Evolutionary conservation across 1,140 invertebrate genomes (phyloP), one percentile per base, ranked within the genome.

Genomic region (Cataglyphis hispanica): DNA sequence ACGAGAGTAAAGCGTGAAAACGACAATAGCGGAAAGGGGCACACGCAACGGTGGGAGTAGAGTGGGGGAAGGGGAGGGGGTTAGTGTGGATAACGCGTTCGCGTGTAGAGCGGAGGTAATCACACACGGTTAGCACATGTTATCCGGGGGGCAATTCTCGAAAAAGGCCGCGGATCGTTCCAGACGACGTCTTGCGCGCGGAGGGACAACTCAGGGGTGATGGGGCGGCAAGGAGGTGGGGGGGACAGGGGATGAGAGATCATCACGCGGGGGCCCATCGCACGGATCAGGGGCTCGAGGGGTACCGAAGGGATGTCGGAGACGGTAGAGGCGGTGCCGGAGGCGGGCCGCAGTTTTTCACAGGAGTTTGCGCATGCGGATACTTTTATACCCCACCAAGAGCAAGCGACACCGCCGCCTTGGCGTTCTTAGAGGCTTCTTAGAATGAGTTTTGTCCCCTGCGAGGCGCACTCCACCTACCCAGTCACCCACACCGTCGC

Each of bases 401-500:
- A 74, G 31, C 31, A 8, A 43, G 53, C 85, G 85, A 34, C 78
- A 66, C 90, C 89, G 69, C 87, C 90, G 87, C 92, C 90, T 92
- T 91, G 86, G 67, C 89, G 91, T 95, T 95, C 94, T 95, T 95
- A 95, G 94, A 95, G 92, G 93, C 93, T 95, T 95, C 94, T 95
- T 95, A 95, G 92, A 92, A 90, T 90, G 91, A 95, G 92, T 95
- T 95, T 94, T 95, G 94, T 95, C 93, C 92, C 89, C 89, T 85
- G 89, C 91, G 89, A 87, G 76, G 60, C 56, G 74, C 72, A 60
- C 67, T 69, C 58, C 50, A 56, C 86, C 72, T n/a, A 63, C 64
- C 70, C 83, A 63, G 63, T 43, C 80, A 69, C 78, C 50, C 56
- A 40, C 67, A 61, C 37, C 16, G 25, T 60, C 50, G 64, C 61